phyloP scores from a whole-genome alignment of 35 echinoderm and acorn worm genomes.

The Ophioderma brevispina region DNA sequence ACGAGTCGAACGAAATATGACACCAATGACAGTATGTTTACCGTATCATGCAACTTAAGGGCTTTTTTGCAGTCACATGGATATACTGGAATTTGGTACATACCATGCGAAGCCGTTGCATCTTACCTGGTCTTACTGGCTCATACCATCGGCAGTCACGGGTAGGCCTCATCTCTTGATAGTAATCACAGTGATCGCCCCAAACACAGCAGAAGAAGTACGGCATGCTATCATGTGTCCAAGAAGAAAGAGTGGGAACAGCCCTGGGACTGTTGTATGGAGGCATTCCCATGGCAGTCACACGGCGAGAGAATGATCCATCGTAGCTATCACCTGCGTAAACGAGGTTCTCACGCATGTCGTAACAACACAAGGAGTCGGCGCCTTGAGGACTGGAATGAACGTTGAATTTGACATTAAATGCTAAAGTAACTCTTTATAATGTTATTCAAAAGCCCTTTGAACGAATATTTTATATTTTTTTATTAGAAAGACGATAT shows the following conservation, averaged over 20 bases:
- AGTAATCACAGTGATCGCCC: constrained; percentile 85
- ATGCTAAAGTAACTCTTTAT: no score
- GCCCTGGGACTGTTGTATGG: constrained; percentile 52
- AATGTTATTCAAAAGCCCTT: no score
- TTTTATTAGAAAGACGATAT: no score
- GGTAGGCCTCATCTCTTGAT: constrained; percentile 76
- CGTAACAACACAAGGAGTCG: constrained; percentile 90
- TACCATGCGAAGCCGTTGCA: neutral
- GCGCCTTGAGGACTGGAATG: constrained; percentile 67
- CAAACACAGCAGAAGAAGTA: constrained; percentile 90
- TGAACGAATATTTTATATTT: no score
- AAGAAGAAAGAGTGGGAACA: constrained; percentile 64
- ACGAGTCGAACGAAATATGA: no score
- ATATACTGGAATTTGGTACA: neutral
- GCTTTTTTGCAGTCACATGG: neutral
- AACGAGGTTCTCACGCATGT: constrained; percentile 80
- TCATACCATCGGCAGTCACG: constrained; percentile 86
- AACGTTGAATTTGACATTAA: no score
- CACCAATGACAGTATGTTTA: no score
- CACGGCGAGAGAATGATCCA: constrained; percentile 69
- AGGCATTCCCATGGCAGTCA: constrained; percentile 48
- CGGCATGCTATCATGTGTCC: constrained; percentile 58
- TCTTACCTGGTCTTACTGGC: constrained; percentile 66
- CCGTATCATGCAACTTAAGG: no score
- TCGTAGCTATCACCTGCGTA: constrained; percentile 87